A percentile compares a stretch with the other conserved stretches of the same genome.
Conservation (phyloP, 23 tunicate genomes). For the Aplidium turbinatum region DNA sequence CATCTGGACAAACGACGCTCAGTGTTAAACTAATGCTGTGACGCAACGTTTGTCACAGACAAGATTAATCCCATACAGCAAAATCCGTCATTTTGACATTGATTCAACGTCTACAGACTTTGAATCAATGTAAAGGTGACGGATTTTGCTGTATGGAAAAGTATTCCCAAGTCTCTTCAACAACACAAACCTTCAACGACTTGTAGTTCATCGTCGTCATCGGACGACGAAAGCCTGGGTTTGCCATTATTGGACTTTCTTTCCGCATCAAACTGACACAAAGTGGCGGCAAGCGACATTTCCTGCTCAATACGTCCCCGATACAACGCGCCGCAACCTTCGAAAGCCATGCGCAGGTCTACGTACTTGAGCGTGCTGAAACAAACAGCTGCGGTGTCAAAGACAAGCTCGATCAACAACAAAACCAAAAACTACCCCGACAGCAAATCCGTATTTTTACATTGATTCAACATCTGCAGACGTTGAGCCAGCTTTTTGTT, state of each 20-base stretch:
- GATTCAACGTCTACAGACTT: no score
- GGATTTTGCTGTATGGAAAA: no score
- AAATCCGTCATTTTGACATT: no score
- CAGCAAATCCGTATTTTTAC: no score
- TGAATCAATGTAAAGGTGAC: no score
- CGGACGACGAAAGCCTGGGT: background rate
- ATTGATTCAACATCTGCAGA: background rate
- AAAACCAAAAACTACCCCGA: background rate
- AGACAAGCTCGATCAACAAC: background rate
- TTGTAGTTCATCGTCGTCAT: conserved; percentile 13
- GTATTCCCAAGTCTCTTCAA: no score
- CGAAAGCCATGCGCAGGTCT: conserved; percentile 68
- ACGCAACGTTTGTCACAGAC: no score
- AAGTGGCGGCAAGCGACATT: conserved; percentile 53
- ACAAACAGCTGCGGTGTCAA: conserved; percentile 1
- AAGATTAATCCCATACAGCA: no score
- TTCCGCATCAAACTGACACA: conserved; percentile 6
- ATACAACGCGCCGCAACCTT: conserved; percentile 12
- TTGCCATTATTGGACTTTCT: background rate
- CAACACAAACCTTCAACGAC: conserved; percentile 38
- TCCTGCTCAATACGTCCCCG: conserved; percentile 56
- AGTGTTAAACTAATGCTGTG: no score
- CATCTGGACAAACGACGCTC: no score
- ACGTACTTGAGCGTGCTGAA: conserved; percentile 57
- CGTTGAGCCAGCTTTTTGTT: no score